Evolutionary conservation across 2,888 invertebrate species (phyloP).

Genomic region (Eristalis intricaria): DNA sequence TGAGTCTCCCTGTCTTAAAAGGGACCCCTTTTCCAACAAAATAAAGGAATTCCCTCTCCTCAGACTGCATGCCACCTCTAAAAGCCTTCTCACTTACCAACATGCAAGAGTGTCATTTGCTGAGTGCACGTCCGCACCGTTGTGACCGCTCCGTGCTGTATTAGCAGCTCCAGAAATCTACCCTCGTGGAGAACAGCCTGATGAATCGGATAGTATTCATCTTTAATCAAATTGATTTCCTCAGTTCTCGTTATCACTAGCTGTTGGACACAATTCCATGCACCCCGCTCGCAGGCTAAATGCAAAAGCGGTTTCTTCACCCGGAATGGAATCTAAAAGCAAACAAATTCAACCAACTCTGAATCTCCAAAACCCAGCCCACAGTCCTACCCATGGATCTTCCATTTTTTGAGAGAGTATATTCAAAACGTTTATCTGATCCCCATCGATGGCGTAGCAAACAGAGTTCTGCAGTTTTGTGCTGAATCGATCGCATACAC

Average conservation of each 20-base stretch:
- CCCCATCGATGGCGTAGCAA: slow-evolving; percentile 88
- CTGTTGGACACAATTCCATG: slow-evolving; percentile 88
- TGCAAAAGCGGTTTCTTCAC: slow-evolving; percentile 85
- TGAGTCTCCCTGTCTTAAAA: no score
- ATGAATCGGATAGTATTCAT: slow-evolving; percentile 90
- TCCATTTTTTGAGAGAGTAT: slow-evolving; percentile 86
- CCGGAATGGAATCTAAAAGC: slow-evolving; percentile 82
- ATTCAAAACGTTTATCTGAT: slow-evolving; percentile 86
- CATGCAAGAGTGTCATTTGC: slow-evolving; percentile 87
- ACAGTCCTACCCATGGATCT: slow-evolving; percentile 85
- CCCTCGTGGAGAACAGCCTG: slow-evolving; percentile 88
- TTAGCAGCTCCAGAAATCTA: slow-evolving; percentile 85
- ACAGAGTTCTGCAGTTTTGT: slow-evolving; percentile 86
- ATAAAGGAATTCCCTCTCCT: neutral
- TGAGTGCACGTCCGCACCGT: slow-evolving; percentile 87
- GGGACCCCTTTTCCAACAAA: neutral
- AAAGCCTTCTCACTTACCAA: slow-evolving; percentile 81
- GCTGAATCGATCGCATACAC: slow-evolving; percentile 77
- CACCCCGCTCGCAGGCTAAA: slow-evolving; percentile 87
- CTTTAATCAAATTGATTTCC: slow-evolving; percentile 87
- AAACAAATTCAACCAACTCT: neutral
- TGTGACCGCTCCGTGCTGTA: slow-evolving; percentile 87
- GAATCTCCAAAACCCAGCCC: neutral
- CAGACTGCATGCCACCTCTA: no score
- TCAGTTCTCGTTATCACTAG: slow-evolving; percentile 85